Evolutionary conservation across 2,797 vertebrate species (phyloP).

Genomic region (Meriones psammophilus): DNA sequence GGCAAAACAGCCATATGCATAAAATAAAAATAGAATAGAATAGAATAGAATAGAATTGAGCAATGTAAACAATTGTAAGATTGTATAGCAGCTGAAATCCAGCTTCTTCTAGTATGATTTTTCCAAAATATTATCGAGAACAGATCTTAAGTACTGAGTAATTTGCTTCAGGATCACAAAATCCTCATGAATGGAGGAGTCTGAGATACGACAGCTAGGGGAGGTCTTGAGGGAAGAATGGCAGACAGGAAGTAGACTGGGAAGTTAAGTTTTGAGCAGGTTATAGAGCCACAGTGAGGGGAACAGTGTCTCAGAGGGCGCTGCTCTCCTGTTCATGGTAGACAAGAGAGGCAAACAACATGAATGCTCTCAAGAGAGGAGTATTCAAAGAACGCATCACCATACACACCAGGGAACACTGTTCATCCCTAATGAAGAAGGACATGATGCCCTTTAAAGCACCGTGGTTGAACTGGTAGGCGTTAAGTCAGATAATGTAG

Average conservation of each 20-base stretch:
- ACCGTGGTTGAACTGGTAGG: background rate
- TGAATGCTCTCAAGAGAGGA: background rate
- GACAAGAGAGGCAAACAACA: background rate
- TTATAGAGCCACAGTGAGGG: background rate
- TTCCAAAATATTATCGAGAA: background rate
- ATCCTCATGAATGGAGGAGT: background rate
- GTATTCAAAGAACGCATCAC: background rate
- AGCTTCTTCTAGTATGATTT: background rate
- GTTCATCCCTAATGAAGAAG: background rate
- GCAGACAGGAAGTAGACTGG: background rate
- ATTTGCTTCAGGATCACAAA: background rate
- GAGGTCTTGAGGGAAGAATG: background rate
- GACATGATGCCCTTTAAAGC: background rate
- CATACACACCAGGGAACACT: background rate
- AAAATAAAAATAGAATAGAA: background rate
- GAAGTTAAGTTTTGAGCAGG: background rate
- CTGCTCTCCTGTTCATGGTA: background rate
- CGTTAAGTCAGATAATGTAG: background rate
- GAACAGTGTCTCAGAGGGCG: background rate
- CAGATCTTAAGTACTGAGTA: background rate
- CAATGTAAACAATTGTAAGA: constrained; percentile 30
- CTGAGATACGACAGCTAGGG: background rate
- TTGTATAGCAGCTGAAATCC: background rate
- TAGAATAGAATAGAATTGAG: background rate
- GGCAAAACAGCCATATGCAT: background rate